Conservation (phyloP, 92 coral and sea anemone species). For the Hydrozoanthus gracilis region DNA sequence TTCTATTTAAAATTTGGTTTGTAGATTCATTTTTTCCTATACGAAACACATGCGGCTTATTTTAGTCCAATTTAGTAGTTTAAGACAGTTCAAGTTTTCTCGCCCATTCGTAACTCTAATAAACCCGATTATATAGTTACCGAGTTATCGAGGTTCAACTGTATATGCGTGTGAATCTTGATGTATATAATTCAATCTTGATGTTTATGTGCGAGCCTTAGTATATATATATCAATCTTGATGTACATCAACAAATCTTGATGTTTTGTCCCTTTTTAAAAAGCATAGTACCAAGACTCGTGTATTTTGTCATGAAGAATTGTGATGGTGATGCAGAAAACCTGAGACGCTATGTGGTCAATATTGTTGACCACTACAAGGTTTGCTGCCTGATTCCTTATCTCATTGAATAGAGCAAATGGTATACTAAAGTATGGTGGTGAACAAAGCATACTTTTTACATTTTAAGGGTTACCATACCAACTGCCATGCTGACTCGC, state of each 20-base stretch:
- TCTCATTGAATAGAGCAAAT: not conserved
- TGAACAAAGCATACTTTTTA: not conserved
- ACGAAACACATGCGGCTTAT: too few relatives aligned
- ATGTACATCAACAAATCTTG: not conserved
- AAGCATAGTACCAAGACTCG: slow-evolving; percentile 23
- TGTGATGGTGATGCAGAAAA: slow-evolving; percentile 44
- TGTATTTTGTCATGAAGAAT: slow-evolving; percentile 44
- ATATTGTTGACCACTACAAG: slow-evolving; percentile 43
- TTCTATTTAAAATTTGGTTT: too few relatives aligned
- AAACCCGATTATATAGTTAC: too few relatives aligned
- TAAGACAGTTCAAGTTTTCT: too few relatives aligned
- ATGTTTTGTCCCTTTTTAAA: not conserved
- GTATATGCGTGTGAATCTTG: too few relatives aligned
- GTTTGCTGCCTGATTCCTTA: not conserved
- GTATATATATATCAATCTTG: too few relatives aligned
- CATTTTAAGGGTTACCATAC: not conserved
- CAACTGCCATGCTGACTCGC: slow-evolving; percentile 4
- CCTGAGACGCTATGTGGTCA: slow-evolving; percentile 14
- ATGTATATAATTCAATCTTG: too few relatives aligned
- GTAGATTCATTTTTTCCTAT: too few relatives aligned
- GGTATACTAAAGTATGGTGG: not conserved
- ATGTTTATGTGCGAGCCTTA: too few relatives aligned
- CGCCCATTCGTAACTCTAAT: too few relatives aligned
- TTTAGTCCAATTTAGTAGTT: too few relatives aligned
- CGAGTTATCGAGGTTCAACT: too few relatives aligned